These are phyloP conservation scores for Pipistrellus pipistrellus DNA, from an alignment of 2,797 vertebrate species.

Conservation along the genomic window DNA sequence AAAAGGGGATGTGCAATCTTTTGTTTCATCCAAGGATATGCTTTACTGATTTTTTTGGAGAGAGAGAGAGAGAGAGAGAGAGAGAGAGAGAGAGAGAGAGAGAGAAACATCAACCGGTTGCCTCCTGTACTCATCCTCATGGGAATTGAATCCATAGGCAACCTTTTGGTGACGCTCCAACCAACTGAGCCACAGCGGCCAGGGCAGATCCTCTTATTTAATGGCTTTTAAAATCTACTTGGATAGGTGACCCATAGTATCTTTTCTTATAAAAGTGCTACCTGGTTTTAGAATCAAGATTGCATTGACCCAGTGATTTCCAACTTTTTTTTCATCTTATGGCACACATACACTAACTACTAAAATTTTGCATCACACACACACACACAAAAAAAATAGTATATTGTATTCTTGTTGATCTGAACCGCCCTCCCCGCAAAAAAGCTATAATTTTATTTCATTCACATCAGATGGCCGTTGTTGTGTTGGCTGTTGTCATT, in stretches of 20 bases:
- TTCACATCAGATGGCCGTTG: background rate
- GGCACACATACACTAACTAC: background rate
- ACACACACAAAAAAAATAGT: background rate
- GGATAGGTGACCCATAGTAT: background rate
- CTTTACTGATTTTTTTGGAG: background rate
- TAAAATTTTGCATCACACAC: background rate
- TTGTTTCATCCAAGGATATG: background rate
- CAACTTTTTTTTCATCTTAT: background rate
- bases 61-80: background rate
- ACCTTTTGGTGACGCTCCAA: background rate
- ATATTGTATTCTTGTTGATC: background rate
- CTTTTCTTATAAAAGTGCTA: background rate
- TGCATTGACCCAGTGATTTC: background rate
- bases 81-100: background rate
- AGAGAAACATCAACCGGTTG: background rate
- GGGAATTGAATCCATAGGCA: background rate
- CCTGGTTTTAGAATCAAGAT: background rate
- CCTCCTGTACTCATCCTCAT: background rate
- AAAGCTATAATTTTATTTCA: no score
- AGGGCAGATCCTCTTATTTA: background rate
- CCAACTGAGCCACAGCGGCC: background rate
- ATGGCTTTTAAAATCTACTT: background rate
- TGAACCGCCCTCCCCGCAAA: background rate
- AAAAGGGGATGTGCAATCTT: background rate
- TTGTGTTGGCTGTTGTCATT: background rate